Base-by-base conservation (phyloP, 1,140 invertebrate species). In the Diplogasteroides magnus region DNA sequence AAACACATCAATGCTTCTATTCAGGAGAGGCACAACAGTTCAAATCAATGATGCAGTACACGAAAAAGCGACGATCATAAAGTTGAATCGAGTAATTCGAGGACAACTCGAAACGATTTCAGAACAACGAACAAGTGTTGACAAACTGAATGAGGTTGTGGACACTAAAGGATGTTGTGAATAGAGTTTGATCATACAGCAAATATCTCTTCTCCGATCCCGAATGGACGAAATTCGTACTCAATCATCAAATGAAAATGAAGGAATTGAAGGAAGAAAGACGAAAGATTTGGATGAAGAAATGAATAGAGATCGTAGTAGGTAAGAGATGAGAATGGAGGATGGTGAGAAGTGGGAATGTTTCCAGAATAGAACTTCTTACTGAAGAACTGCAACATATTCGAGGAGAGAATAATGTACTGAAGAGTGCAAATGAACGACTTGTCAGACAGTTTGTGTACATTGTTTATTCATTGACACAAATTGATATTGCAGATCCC, bases 361-460 rank as follows among this genome's bases (percentile, higher is more conserved):
- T n/a, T 67, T 15, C 31, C 57, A 25, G 64, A 59, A 31, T 11
- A 28, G 63, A 71, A 63, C 37, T 31, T 64, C 28, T 55, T 31
- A 2, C 57, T 32, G 60, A 65, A 31, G 77, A 79, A 31, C 58
- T 79, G 32, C 19, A 26, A 19, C 62, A 73, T 25, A 31, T 77
- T 25, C 31, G 65, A 32, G 76, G 77, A 60, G 77, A 79, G 65
- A 56, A 69, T 48, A 31, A 62, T 23, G 48, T 74, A 56, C n/a
- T 78, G 26, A 73, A 70, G 48, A 58, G 31, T 26, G 74, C 78
- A 32, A 71, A 78, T 66, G 72, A 78, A 26, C 25, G 75, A 32
- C 60, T 78, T 14, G 67, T 78, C 14, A 25, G 64, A 48, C 64
- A 65, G 48, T 56, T 32, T 48, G 64, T 55, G 28, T 32, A 15